A percentile compares a stretch with the other conserved stretches of the same genome.
Conservation (phyloP, 2,113 vertebrate species). For the Theropithecus gelada region DNA sequence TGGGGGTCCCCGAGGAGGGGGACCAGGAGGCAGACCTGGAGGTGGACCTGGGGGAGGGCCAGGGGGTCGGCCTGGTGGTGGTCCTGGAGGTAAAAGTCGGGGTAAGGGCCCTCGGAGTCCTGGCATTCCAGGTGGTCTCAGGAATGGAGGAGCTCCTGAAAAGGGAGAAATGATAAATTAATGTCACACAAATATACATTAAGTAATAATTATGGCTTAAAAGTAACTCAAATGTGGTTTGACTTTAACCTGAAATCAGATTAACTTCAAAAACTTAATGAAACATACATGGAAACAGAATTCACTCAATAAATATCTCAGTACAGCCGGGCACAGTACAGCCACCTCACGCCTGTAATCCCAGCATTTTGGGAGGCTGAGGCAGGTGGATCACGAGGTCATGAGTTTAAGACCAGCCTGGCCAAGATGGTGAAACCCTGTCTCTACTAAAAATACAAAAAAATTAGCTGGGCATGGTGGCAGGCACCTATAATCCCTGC, state of each 20-base stretch:
- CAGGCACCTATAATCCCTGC: too few relatives aligned
- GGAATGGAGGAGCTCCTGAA: constrained; percentile 95
- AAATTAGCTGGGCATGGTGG: too few relatives aligned
- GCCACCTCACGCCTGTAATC: too few relatives aligned
- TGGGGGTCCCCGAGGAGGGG: constrained; percentile 96
- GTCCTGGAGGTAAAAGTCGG: constrained; percentile 95
- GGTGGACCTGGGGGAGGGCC: constrained; percentile 96
- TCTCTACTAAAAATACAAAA: too few relatives aligned
- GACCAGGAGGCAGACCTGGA: constrained; percentile 95
- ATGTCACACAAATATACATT: background rate
- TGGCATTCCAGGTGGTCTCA: constrained; percentile 95
- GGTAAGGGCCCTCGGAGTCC: constrained; percentile 94
- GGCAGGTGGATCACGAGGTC: too few relatives aligned
- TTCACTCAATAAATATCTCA: background rate
- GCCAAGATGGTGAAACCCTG: too few relatives aligned
- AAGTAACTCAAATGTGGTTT: background rate
- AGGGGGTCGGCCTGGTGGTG: constrained; percentile 95
- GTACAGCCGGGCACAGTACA: too few relatives aligned
- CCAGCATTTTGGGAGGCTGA: too few relatives aligned
- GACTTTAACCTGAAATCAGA: constrained; percentile 28
- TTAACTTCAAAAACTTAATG: background rate
- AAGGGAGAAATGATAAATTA: background rate
- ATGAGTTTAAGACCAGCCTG: too few relatives aligned
- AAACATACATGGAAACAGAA: background rate
- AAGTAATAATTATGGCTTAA: background rate